A percentile compares a stretch with the other conserved stretches of the same genome.
Conservation (phyloP, 35 echinoderm and acorn worm species). For the Eucidaris tribuloides region DNA sequence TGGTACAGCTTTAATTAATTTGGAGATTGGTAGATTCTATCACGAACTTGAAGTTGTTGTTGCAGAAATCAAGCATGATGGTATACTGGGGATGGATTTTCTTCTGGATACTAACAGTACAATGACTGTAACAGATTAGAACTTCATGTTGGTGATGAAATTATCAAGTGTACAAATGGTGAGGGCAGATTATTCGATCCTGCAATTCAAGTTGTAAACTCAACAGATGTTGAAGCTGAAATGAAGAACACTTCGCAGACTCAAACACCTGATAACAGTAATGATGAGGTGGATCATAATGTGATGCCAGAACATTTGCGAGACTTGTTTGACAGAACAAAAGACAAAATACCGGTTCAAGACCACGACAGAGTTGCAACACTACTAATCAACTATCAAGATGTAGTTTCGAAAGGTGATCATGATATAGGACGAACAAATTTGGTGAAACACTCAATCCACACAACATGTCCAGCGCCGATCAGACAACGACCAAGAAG, state of each 20-base stretch:
- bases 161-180: not conserved
- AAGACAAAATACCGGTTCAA: not conserved
- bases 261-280: too few species aligned
- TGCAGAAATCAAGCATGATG: not conserved
- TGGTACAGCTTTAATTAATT: not conserved
- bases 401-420: conserved; percentile 30
- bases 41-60: not conserved
- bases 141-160: not conserved
- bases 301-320: conserved; percentile 27
- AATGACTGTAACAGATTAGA: not conserved
- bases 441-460: conserved; percentile 13
- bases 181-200: too few species aligned
- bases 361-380: not conserved
- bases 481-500: conserved; percentile 30
- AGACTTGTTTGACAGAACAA: not conserved
- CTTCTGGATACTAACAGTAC: not conserved
- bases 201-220: too few species aligned
- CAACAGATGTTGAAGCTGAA: too few species aligned
- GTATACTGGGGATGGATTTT: not conserved
- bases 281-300: too few species aligned
- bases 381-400: not conserved
- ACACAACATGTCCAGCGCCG: conserved; percentile 19
- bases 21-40: not conserved
- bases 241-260: too few species aligned
- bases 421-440: conserved; percentile 30